Evolutionary conservation across 2,113 vertebrate species (phyloP), one percentile per base, ranked within the genome.

Genomic region (Grantiella picta): DNA sequence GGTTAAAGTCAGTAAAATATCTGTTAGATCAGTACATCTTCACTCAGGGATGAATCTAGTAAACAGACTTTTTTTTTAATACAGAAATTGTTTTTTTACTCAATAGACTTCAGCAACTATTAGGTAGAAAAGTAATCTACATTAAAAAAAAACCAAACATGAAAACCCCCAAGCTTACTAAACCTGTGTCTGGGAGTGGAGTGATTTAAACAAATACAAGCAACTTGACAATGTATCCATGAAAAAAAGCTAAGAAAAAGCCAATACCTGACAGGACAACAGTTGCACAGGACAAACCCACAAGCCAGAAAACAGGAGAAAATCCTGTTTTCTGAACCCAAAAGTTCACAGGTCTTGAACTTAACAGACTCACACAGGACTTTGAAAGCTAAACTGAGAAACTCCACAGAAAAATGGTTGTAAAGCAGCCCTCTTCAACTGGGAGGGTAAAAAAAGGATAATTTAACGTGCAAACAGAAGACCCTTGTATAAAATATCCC

Each of bases 181-280:
- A 69, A 47, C 3, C 17, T 24, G 11, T 17, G 3, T 38, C 23
- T 12, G 4, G 6, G 17, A 82, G 21, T 12, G 9, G 36, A 88
- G 17, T 27, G 49, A 69, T 82, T 86, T 38, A 86, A 57, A 36
- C 36, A 65, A 89, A 78, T 28, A 60, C 16, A 61, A 15, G n/a
- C 25, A 64, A 44, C 14, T 49, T 61, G 33, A 38, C 15, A 54
- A 54, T 0, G 0, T 7, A 81, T 16, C 11, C 13, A 63, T 7
- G 4, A 21, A 75, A 45, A 52, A 86, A 75, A 44, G 9, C 19
- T 80, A 56, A 13, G 59, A 63, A 59, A 80, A 93, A 73, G 20
- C 14, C 64, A 92, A 56, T 8, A 82, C 5, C 28, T n/a, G 42
- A 28, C 11, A 78, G 25, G 18, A n/a, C 13, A 92, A 56, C 0